Evolutionary conservation across 2,888 invertebrate species (phyloP).

Genomic region (Xestia rhomboidea): DNA sequence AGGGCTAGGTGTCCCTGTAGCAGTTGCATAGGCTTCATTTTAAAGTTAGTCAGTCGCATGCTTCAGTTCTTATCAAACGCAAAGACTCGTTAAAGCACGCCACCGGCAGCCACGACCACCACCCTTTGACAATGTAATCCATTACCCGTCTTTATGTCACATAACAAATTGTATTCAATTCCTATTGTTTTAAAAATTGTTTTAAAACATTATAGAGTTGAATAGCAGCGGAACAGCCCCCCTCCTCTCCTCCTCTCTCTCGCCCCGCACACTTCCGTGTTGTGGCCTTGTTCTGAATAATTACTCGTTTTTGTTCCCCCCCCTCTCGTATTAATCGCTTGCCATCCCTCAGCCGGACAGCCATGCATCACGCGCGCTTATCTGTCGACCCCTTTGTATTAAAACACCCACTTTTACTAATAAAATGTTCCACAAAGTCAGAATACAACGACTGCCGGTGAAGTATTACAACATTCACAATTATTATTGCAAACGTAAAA

Average conservation of each 20-base stretch:
- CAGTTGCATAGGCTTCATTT: too few species aligned
- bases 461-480: not conserved
- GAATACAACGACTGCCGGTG: not conserved
- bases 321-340: slow-evolving; percentile 52
- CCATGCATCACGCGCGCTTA: slow-evolving; percentile 59
- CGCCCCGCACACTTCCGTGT: slow-evolving; percentile 10
- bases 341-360: slow-evolving; percentile 57
- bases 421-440: slow-evolving; percentile 48
- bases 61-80: slow-evolving; percentile 6
- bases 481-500: not conserved
- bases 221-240: slow-evolving; percentile 16
- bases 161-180: slow-evolving; percentile 14
- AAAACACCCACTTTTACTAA: slow-evolving; percentile 52
- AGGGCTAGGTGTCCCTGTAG: too few species aligned
- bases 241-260: not conserved
- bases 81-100: not conserved
- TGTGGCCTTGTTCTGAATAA: slow-evolving; percentile 59
- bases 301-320: slow-evolving; percentile 49
- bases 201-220: slow-evolving; percentile 36
- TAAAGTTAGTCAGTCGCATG: not conserved
- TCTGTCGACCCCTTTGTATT: slow-evolving; percentile 56
- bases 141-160: slow-evolving; percentile 11
- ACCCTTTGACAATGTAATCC: slow-evolving; percentile 3
- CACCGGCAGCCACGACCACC: not conserved
- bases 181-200: slow-evolving; percentile 34